Percentiles rank a stretch among this genome's conserved stretches.
These are phyloP conservation scores for Actinostola sp. DNA, from an alignment of 92 coral and sea anemone species.

Conservation along the genomic window DNA sequence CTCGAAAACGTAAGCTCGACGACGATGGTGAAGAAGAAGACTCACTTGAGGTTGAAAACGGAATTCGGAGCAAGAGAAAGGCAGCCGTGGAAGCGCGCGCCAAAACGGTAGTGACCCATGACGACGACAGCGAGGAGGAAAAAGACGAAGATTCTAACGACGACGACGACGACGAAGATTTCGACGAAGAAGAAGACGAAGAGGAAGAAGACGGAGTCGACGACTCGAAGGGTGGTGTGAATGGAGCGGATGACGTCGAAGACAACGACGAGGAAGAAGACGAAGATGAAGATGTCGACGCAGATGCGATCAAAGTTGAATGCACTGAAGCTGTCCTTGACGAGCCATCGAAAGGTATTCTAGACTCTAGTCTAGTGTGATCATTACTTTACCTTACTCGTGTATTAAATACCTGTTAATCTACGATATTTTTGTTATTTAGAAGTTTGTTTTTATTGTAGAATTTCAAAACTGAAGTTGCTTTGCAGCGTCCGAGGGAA, in stretches of 20 bases:
- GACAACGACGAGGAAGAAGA: constrained; percentile 65
- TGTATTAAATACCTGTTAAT: background rate
- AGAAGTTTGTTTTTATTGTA: background rate
- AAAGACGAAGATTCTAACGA: constrained; percentile 72
- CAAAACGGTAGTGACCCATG: constrained; percentile 69
- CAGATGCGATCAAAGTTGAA: constrained; percentile 73
- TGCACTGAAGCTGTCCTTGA: constrained; percentile 62
- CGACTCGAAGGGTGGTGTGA: constrained; percentile 67
- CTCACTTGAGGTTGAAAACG: constrained; percentile 76
- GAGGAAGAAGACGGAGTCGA: constrained; percentile 78
- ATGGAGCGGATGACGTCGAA: constrained; percentile 68
- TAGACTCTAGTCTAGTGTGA: background rate
- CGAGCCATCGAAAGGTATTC: constrained; percentile 53
- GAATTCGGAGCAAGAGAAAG: constrained; percentile 71
- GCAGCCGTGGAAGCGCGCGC: constrained; percentile 89
- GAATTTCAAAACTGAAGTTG: background rate
- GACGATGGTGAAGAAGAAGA: constrained; percentile 84
- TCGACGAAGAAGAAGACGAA: constrained; percentile 73
- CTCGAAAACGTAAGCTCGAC: constrained; percentile 87
- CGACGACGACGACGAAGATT: constrained; percentile 72
- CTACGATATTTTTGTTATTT: background rate
- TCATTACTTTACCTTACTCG: no score
- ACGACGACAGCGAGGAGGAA: constrained; percentile 71
- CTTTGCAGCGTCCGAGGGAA: background rate
- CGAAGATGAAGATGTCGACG: constrained; percentile 73